Evolutionary conservation across 2,113 vertebrate genomes (phyloP).

Genomic region (Lagopus leucura): DNA sequence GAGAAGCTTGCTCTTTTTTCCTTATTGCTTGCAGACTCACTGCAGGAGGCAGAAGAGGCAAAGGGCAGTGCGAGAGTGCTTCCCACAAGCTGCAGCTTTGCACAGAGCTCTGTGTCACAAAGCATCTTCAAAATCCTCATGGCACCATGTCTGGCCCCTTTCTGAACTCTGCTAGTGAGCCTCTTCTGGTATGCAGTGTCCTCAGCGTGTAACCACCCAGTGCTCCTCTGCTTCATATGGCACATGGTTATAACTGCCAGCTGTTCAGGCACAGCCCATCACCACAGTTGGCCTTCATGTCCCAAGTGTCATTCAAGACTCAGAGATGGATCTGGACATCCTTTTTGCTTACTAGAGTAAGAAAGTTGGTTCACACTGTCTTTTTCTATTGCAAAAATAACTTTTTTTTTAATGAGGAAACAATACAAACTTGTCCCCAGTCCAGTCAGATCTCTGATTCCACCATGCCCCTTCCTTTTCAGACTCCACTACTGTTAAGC

Average conservation of each 20-base stretch:
- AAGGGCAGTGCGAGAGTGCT: background rate
- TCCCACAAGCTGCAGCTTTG: background rate
- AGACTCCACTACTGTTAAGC: background rate
- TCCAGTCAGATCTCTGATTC: background rate
- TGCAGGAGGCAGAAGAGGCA: background rate
- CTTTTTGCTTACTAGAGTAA: background rate
- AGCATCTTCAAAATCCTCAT: background rate
- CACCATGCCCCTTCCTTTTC: background rate
- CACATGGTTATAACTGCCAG: fast-evolving
- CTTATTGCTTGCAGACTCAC: fast-evolving
- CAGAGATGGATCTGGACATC: background rate
- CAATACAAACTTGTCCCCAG: fast-evolving
- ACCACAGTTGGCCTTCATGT: fast-evolving
- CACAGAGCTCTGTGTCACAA: background rate
- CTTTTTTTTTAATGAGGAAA: background rate
- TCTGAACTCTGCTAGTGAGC: background rate
- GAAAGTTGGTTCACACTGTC: too few species aligned
- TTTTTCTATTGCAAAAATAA: background rate
- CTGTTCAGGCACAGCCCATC: fast-evolving
- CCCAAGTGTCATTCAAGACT: background rate
- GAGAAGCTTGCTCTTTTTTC: fast-evolving
- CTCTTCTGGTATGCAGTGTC: fast-evolving
- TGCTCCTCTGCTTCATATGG: background rate
- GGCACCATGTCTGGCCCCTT: too few species aligned
- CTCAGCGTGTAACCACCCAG: fast-evolving